These are phyloP conservation scores for Crax fasciolata DNA, from an alignment of 2,797 vertebrate species.

Conservation along the genomic window DNA sequence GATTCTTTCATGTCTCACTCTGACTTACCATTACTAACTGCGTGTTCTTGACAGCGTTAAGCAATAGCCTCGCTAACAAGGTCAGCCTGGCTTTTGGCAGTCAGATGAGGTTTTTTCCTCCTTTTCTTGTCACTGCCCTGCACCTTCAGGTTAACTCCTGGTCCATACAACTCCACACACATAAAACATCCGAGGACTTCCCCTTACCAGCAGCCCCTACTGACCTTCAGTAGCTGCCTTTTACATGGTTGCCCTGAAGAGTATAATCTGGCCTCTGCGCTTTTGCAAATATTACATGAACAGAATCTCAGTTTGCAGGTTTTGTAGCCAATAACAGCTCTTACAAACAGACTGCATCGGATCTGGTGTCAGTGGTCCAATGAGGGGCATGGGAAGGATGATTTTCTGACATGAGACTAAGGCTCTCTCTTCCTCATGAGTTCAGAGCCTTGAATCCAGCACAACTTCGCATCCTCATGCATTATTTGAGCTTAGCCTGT, in stretches of 20 bases:
- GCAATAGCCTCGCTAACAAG: not conserved
- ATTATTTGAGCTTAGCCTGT: not conserved
- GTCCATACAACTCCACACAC: rapidly evolving
- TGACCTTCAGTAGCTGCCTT: not conserved
- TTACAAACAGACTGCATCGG: not conserved
- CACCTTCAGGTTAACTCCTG: not conserved
- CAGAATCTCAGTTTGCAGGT: not conserved
- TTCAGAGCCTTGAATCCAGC: not conserved
- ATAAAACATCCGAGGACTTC: not conserved
- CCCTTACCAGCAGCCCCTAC: not conserved
- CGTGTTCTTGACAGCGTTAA: not conserved
- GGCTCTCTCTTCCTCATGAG: not conserved
- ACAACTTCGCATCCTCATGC: not conserved
- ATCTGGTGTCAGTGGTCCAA: not conserved
- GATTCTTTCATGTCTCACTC: not conserved
- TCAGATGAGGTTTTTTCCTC: not conserved
- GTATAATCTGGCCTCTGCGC: not conserved
- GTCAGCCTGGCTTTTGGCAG: not conserved
- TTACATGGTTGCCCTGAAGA: not conserved
- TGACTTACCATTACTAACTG: not conserved
- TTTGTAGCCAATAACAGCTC: not conserved
- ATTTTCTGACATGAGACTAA: not conserved
- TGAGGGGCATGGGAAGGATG: not conserved
- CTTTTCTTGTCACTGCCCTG: not conserved
- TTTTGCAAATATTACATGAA: not conserved